Percentiles rank a stretch among this genome's conserved stretches.
Conservation (phyloP, 2,888 invertebrate species). For the Plusia festucae region DNA sequence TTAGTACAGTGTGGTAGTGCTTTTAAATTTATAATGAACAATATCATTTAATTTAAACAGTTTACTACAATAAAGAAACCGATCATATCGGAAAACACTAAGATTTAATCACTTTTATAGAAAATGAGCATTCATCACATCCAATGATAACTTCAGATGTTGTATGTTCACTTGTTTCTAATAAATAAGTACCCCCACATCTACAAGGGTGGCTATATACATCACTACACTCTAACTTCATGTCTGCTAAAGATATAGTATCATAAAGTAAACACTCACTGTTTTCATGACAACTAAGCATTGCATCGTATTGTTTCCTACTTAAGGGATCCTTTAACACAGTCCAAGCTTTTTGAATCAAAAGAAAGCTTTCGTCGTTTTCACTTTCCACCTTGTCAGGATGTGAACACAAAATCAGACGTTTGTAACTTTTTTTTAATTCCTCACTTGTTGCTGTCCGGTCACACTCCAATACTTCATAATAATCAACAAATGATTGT, state of each 20-base stretch:
- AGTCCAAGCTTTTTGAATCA: constrained; percentile 93
- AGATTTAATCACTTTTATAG: constrained; percentile 86
- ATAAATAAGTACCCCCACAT: constrained; percentile 91
- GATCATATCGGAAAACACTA: too few relatives aligned
- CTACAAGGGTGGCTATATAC: constrained; percentile 90
- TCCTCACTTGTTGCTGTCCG: constrained; percentile 87
- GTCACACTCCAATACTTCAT: constrained; percentile 88
- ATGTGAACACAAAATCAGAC: constrained; percentile 88
- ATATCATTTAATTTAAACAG: too few relatives aligned
- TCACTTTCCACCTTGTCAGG: constrained; percentile 88
- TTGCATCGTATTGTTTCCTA: constrained; percentile 91
- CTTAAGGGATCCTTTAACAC: constrained; percentile 89
- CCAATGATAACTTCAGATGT: constrained; percentile 83
- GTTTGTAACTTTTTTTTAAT: constrained; percentile 90
- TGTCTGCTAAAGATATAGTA: constrained; percentile 85
- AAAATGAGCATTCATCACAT: constrained; percentile 94
- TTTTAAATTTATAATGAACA: too few relatives aligned
- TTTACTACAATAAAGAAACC: too few relatives aligned
- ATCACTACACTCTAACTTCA: constrained; percentile 77
- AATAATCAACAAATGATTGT: constrained; percentile 78
- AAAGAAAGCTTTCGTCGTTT: constrained; percentile 70
- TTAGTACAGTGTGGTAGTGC: too few relatives aligned
- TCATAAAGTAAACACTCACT: constrained; percentile 90
- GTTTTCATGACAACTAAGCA: constrained; percentile 89
- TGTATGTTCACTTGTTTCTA: constrained; percentile 68